Conservation (phyloP, 1,140 invertebrate genomes). For the Dreissena polymorpha region DNA sequence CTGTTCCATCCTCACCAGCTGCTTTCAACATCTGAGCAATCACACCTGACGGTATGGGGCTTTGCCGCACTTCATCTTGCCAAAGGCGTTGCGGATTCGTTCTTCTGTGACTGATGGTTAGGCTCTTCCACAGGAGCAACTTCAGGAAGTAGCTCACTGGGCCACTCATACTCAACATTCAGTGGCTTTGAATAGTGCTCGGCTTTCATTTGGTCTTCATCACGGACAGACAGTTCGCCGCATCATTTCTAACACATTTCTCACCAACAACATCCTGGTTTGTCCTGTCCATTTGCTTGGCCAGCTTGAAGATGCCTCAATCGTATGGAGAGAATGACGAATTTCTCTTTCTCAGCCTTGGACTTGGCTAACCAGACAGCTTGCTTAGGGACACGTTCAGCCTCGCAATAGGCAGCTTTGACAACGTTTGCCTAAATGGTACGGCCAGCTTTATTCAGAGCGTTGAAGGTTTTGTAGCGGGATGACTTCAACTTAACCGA, state of each 20-base stretch:
- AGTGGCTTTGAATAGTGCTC: slow-evolving; percentile 31
- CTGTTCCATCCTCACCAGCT: slow-evolving; percentile 16
- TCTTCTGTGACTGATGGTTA: slow-evolving; percentile 15
- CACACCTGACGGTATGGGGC: slow-evolving; percentile 26
- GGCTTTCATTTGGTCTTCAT: slow-evolving; percentile 30
- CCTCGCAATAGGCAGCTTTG: slow-evolving; percentile 18
- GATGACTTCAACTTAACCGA: too few relatives aligned
- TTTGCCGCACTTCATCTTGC: slow-evolving; percentile 20
- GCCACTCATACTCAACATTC: slow-evolving; percentile 39
- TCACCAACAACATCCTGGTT: slow-evolving; percentile 35
- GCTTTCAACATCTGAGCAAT: slow-evolving; percentile 36
- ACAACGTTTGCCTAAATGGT: neutral
- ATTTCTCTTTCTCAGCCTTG: slow-evolving; percentile 17
- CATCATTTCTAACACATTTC: slow-evolving; percentile 34
- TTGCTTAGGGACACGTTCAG: neutral
- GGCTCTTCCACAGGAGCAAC: slow-evolving; percentile 28
- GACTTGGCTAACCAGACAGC: slow-evolving; percentile 27
- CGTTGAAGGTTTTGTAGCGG: slow-evolving; percentile 25
- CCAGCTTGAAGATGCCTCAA: slow-evolving; percentile 22
- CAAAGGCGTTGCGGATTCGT: neutral
- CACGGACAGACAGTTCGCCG: slow-evolving; percentile 16
- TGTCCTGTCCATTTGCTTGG: slow-evolving; percentile 35
- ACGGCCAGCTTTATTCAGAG: slow-evolving; percentile 6
- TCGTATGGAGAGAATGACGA: slow-evolving; percentile 13
- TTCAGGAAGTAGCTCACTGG: slow-evolving; percentile 21